A percentile compares a stretch with the other conserved stretches of the same genome.
These are phyloP conservation scores for Petrolisthes cinctipes DNA, from an alignment of 2,888 invertebrate species.

Conservation along the genomic window DNA sequence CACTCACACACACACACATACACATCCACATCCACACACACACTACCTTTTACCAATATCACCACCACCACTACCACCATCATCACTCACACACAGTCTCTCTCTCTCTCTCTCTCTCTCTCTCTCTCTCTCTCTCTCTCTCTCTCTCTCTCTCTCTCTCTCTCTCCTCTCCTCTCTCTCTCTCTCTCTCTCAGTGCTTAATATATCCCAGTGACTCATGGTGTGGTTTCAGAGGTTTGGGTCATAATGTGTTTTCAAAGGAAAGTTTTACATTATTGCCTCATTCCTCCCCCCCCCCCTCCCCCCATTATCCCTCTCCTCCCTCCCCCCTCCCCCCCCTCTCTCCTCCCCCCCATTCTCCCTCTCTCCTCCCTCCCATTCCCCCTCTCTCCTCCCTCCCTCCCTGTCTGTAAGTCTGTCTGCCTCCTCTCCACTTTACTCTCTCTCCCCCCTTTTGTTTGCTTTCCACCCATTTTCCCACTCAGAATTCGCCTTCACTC, in stretches of 20 bases:
- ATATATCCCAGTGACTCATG: neutral
- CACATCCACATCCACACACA: neutral
- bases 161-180: neutral
- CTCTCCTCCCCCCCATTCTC: neutral
- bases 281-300: neutral
- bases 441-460: neutral
- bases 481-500: neutral
- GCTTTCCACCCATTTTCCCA: neutral
- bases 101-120: neutral
- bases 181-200: neutral
- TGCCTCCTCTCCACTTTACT: neutral
- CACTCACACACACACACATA: conserved; percentile 15
- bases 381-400: neutral
- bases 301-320: neutral
- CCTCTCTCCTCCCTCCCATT: neutral
- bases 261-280: neutral
- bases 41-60: no score
- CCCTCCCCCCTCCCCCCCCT: neutral
- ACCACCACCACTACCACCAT: no score
- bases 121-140: neutral
- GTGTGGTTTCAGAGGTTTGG: neutral
- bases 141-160: conserved; percentile 2
- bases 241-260: neutral
- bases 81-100: neutral
- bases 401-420: conserved; percentile 7